These are phyloP conservation scores for Stegostoma tigrinum DNA, from an alignment of 2,113 vertebrate genomes.

Conservation along the genomic window DNA sequence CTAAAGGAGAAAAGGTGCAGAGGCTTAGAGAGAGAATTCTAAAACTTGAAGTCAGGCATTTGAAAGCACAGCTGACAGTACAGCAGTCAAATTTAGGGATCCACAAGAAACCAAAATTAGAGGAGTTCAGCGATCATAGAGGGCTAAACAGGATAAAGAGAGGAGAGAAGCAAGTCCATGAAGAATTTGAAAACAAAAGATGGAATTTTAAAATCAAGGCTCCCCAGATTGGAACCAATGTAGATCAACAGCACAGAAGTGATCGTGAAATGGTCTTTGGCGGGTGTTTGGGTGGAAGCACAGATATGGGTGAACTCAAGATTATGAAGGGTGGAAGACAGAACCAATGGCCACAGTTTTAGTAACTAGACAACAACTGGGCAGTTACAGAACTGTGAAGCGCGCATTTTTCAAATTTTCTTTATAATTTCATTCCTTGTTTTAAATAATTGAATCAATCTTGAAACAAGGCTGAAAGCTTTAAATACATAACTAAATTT, in stretches of 20 bases:
- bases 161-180: neutral
- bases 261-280: neutral
- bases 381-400: neutral
- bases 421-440: neutral
- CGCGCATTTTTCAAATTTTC: neutral
- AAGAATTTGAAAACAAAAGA: neutral
- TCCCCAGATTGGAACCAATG: neutral
- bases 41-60: neutral
- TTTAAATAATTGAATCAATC: neutral
- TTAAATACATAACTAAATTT: neutral
- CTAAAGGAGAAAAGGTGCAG: neutral
- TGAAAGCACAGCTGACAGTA: neutral
- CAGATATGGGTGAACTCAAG: neutral
- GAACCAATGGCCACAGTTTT: neutral
- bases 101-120: neutral
- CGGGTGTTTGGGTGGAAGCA: neutral
- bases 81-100: neutral
- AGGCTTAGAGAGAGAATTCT: neutral
- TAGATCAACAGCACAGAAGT: neutral
- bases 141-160: neutral
- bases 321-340: neutral
- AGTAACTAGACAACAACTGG: neutral
- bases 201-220: neutral
- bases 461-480: neutral
- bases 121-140: neutral